A percentile compares a stretch with the other conserved stretches of the same genome.
Conservation (phyloP, 1,140 invertebrate species). For the Bombus difficillimus region DNA sequence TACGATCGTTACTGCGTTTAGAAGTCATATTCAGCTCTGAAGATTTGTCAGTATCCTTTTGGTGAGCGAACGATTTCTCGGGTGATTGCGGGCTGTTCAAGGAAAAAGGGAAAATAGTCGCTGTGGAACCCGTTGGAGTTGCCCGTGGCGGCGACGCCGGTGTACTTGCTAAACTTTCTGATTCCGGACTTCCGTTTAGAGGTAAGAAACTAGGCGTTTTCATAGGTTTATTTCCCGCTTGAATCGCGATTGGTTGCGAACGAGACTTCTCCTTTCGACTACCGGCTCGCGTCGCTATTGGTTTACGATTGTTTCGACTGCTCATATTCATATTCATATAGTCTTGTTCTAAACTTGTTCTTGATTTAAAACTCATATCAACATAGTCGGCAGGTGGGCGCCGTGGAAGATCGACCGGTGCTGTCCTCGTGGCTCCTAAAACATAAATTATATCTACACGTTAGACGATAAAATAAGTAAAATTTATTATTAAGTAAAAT, state of each 20-base stretch:
- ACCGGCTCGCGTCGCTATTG: constrained; percentile 60
- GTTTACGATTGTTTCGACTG: constrained; percentile 62
- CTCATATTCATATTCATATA: constrained; percentile 81
- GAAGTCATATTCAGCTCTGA: constrained; percentile 40
- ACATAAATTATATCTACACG: neutral
- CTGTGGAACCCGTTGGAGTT: constrained; percentile 83
- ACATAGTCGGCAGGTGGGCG: constrained; percentile 84
- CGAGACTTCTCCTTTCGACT: constrained; percentile 80
- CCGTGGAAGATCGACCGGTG: constrained; percentile 80
- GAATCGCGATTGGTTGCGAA: constrained; percentile 85
- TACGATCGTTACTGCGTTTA: constrained; percentile 70
- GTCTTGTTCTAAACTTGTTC: constrained; percentile 77
- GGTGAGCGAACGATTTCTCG: constrained; percentile 77
- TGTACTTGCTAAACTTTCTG: constrained; percentile 79
- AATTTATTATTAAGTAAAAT: no score
- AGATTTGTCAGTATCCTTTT: constrained; percentile 56
- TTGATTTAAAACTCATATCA: constrained; percentile 84
- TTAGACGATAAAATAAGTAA: neutral
- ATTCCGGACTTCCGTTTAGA: constrained; percentile 77
- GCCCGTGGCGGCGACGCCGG: constrained; percentile 81
- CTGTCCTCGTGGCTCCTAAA: constrained; percentile 76
- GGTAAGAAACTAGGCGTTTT: constrained; percentile 79
- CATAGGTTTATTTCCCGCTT: constrained; percentile 77
- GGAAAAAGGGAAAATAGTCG: constrained; percentile 85
- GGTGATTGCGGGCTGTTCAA: constrained; percentile 85